phyloP scores from a whole-genome alignment of 53 echinoderm and acorn worm genomes.

The Mesocentrotus franciscanus region DNA sequence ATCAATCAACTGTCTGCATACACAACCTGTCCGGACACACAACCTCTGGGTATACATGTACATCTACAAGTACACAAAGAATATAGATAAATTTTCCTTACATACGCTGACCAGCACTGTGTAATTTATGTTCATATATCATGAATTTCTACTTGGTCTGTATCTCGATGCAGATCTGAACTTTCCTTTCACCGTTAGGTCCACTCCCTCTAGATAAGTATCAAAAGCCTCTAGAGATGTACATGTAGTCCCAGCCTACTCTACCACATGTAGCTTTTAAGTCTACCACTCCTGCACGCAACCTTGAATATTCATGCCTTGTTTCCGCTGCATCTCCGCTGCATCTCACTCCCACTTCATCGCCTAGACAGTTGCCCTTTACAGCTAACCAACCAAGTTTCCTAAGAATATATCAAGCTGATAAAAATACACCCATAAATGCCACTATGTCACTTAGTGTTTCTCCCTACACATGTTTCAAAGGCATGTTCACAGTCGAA shows the following conservation, averaged over 20 bases:
- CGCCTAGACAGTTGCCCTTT: conserved; percentile 31
- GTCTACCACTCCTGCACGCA: background rate
- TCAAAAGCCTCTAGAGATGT: background rate
- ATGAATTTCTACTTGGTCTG: no score
- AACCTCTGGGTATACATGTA: no score
- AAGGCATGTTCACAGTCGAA: background rate
- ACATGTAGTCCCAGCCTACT: background rate
- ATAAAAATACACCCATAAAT: conserved; percentile 1
- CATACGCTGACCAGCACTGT: no score
- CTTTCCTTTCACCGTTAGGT: no score
- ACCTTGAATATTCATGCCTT: conserved; percentile 34
- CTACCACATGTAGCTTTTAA: background rate
- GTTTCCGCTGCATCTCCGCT: conserved; percentile 2
- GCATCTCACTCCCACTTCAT: background rate
- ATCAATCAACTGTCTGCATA: no score
- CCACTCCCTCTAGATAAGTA: background rate
- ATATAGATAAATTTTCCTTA: no score
- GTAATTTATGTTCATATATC: no score
- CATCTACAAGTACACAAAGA: no score
- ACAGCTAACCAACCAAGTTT: background rate
- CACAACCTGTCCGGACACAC: no score
- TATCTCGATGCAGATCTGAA: no score
- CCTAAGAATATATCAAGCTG: background rate
- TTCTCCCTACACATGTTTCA: background rate
- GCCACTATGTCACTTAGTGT: background rate